phyloP scores from a whole-genome alignment of 2,797 vertebrate genomes.

The Phaenicophaeus curvirostris region DNA sequence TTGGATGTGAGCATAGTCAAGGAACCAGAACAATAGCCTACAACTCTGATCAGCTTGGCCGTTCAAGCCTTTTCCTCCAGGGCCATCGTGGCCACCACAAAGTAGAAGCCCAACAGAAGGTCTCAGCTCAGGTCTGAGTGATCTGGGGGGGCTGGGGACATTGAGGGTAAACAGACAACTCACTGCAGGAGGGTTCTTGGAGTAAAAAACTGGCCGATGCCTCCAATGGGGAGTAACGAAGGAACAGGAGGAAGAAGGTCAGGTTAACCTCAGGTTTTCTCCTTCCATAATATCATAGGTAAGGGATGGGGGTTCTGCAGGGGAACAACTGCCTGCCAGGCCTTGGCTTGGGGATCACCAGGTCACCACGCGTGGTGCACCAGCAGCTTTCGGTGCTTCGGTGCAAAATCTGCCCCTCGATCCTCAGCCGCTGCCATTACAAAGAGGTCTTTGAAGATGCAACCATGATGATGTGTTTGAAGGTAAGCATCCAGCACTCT shows the following conservation, averaged over 20 bases:
- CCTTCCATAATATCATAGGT: accelerated
- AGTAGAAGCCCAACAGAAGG: not conserved
- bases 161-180: not conserved
- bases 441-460: not conserved
- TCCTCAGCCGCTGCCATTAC: accelerated
- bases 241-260: not conserved
- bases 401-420: not conserved
- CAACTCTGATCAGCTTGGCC: not conserved
- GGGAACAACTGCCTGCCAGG: not conserved
- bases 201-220: not conserved
- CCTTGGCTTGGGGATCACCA: not conserved
- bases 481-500: not conserved
- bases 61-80: not conserved
- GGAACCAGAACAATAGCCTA: not conserved
- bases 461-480: accelerated
- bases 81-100: not conserved
- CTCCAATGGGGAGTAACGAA: not conserved
- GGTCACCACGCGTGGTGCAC: accelerated
- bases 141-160: accelerated
- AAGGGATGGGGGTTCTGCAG: not conserved
- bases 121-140: not conserved
- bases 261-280: not conserved
- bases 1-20: not conserved
- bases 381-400: not conserved
- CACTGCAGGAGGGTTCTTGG: not conserved